A percentile compares a stretch with the other conserved stretches of the same genome.
Evolutionary conservation across 1,140 invertebrate species (phyloP).

Genomic region (Heliconius eleuchia): DNA sequence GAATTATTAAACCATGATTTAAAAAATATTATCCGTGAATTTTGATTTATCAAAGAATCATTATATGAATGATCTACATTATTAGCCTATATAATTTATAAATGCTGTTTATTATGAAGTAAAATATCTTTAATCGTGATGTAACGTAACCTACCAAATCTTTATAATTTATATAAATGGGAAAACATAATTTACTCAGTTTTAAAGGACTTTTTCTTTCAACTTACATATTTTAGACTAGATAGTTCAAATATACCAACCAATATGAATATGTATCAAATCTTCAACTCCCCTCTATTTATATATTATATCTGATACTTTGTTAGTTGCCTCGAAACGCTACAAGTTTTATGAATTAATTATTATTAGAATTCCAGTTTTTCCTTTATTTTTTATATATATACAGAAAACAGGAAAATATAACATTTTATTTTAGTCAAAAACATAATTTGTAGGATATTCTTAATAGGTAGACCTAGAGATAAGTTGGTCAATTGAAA

Average conservation of each 20-base stretch:
- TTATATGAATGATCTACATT: background rate
- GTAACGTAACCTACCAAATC: too few relatives aligned
- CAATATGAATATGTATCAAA: background rate
- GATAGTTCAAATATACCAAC: background rate
- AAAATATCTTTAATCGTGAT: too few relatives aligned
- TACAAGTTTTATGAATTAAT: background rate
- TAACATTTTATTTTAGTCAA: background rate
- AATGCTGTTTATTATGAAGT: background rate
- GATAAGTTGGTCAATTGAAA: slow-evolving; percentile 75
- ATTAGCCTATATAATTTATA: background rate
- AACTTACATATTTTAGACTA: background rate
- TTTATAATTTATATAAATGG: background rate
- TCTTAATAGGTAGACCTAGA: slow-evolving; percentile 61
- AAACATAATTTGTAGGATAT: slow-evolving; percentile 50
- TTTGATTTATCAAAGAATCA: background rate
- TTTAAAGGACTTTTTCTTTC: background rate
- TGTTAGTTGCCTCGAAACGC: background rate
- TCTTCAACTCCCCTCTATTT: background rate
- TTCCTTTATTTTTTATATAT: slow-evolving; percentile 1
- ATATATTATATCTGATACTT: background rate
- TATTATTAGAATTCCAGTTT: background rate
- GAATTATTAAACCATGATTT: background rate
- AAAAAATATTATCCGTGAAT: background rate
- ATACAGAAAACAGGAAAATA: background rate
- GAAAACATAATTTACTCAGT: background rate